A percentile compares a stretch with the other conserved stretches of the same genome.
These are phyloP conservation scores for Cetoscarus ocellatus DNA, from an alignment of 2,797 vertebrate species.

Conservation along the genomic window DNA sequence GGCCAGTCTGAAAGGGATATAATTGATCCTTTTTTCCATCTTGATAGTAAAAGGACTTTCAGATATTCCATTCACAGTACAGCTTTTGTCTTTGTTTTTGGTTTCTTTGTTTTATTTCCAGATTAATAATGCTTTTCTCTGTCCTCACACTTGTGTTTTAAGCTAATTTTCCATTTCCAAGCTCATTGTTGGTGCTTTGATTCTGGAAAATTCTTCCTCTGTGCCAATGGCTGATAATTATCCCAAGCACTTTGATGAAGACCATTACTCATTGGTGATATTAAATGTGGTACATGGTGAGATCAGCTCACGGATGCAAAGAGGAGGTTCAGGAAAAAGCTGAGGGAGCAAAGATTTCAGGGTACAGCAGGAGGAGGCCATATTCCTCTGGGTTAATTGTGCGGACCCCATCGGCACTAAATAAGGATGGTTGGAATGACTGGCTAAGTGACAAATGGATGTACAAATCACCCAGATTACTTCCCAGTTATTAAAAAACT, in stretches of 20 bases:
- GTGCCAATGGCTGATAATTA: constrained; percentile 59
- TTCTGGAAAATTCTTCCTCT: constrained; percentile 44
- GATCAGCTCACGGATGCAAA: constrained; percentile 65
- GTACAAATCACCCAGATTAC: constrained; percentile 80
- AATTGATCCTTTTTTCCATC: no score
- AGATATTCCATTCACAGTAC: no score
- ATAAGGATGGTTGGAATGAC: constrained; percentile 80
- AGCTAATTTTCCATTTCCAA: background rate
- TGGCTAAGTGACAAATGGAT: constrained; percentile 79
- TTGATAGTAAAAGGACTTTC: no score
- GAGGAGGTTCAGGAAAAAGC: constrained; percentile 41
- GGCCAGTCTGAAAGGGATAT: no score
- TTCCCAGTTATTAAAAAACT: constrained; percentile 71
- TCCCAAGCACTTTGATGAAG: constrained; percentile 66
- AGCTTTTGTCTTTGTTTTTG: no score
- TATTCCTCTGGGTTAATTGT: constrained; percentile 80
- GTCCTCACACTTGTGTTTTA: constrained; percentile 6
- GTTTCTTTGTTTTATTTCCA: no score
- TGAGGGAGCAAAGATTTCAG: constrained; percentile 58
- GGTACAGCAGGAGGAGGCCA: constrained; percentile 34
- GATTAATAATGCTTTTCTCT: no score
- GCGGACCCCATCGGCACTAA: constrained; percentile 77
- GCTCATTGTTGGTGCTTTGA: constrained; percentile 31
- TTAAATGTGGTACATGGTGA: constrained; percentile 58
- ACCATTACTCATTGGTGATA: constrained; percentile 65